These are phyloP conservation scores for Empidonax traillii DNA, from an alignment of 2,113 vertebrate genomes.

Conservation along the genomic window DNA sequence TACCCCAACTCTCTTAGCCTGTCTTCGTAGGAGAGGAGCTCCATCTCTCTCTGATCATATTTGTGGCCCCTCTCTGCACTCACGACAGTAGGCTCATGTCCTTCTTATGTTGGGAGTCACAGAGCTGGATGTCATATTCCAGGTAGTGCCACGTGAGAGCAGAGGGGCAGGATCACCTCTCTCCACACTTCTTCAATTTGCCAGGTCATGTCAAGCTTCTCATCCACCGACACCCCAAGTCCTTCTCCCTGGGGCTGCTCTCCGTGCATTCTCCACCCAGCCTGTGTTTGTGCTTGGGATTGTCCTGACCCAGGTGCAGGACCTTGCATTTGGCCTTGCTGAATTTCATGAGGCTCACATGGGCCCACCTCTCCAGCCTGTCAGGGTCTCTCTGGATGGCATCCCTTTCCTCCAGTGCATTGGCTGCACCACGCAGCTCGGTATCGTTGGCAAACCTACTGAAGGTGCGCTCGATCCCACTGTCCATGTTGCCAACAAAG, in stretches of 20 bases:
- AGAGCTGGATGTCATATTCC: background rate
- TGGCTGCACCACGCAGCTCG: background rate
- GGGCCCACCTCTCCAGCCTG: background rate
- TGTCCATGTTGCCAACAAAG: background rate
- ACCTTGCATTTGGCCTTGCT: background rate
- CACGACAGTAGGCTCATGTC: background rate
- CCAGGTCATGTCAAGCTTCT: background rate
- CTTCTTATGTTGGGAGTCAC: background rate
- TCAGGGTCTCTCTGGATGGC: background rate
- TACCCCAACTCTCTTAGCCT: background rate
- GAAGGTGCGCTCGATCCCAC: background rate
- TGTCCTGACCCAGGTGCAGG: background rate
- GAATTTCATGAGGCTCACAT: background rate
- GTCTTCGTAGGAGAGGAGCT: background rate
- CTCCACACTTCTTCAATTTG: background rate
- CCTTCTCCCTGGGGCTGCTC: background rate
- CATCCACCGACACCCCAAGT: background rate
- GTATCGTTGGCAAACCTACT: background rate
- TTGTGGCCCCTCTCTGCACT: background rate
- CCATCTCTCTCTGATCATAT: background rate
- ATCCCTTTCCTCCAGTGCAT: background rate
- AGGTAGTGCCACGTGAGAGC: too few relatives aligned
- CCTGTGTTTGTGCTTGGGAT: background rate
- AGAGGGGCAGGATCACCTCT: background rate
- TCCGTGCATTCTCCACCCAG: background rate